Conservation (phyloP, 1,140 invertebrate species). For the Brachionus rotundiformis region DNA sequence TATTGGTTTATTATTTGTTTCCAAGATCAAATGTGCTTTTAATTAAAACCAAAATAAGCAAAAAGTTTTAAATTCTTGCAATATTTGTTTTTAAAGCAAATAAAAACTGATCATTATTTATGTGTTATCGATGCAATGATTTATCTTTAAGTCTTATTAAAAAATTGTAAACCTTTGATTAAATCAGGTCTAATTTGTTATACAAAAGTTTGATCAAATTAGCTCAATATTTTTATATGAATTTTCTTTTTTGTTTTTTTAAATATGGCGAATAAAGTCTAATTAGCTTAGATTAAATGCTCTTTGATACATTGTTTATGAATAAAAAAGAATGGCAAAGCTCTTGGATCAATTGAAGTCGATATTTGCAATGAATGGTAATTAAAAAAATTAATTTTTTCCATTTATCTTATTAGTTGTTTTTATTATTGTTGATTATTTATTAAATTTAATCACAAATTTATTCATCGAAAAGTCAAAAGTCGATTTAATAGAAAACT, state of each 20-base stretch:
- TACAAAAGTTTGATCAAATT: constrained; percentile 18
- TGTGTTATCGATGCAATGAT: not conserved
- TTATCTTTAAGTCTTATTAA: not conserved
- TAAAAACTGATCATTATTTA: not conserved
- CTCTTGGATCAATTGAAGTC: constrained; percentile 45
- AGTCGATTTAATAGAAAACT: not conserved
- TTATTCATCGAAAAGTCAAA: not conserved
- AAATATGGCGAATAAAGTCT: constrained; percentile 2
- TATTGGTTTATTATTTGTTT: not conserved
- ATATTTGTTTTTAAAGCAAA: constrained; percentile 8
- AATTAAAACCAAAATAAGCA: constrained; percentile 25
- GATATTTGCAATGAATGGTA: constrained; percentile 42
- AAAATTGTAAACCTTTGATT: not conserved
- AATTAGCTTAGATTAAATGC: constrained; percentile 12
- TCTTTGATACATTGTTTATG: not conserved
- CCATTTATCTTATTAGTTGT: not conserved
- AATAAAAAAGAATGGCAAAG: constrained; percentile 3
- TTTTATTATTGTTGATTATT: not conserved
- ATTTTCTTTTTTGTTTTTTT: constrained; percentile 18
- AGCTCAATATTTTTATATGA: not conserved
- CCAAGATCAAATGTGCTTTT: constrained; percentile 16
- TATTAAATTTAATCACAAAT: not conserved
- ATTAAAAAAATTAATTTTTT: constrained; percentile 48
- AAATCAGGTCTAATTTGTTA: not conserved
- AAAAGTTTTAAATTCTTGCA: not conserved